These are phyloP conservation scores for Drosophila rellima DNA, from an alignment of 2,888 invertebrate genomes.

Conservation along the genomic window DNA sequence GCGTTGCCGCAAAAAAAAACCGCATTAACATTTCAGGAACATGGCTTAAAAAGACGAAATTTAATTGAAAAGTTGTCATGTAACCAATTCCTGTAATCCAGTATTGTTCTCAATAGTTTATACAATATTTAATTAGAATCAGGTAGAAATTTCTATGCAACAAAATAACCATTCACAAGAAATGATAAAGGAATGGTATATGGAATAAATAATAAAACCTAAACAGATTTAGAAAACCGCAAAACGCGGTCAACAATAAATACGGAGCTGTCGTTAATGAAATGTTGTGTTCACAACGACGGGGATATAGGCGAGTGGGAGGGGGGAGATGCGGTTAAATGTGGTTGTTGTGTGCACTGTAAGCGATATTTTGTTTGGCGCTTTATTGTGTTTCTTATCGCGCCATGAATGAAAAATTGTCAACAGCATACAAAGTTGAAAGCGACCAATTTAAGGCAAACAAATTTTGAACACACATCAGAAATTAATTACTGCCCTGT, in stretches of 20 bases:
- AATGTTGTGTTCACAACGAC: conserved; percentile 2
- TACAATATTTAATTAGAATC: background rate
- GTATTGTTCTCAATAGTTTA: background rate
- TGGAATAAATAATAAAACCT: conserved; percentile 7
- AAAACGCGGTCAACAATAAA: conserved; percentile 19
- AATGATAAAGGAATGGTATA: background rate
- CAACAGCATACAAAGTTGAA: conserved; percentile 16
- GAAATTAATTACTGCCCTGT: conserved; percentile 23
- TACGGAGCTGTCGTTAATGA: conserved; percentile 15
- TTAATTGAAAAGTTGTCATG: background rate
- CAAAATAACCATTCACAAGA: background rate
- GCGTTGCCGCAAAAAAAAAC: background rate
- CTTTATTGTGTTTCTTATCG: conserved; percentile 9
- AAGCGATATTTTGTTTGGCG: conserved; percentile 17
- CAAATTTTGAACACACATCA: conserved; percentile 25
- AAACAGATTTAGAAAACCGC: conserved; percentile 18
- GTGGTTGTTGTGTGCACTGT: conserved; percentile 8
- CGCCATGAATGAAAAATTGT: conserved; percentile 30
- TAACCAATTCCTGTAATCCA: background rate
- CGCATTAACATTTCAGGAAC: background rate
- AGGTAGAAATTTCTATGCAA: background rate
- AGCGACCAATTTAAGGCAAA: conserved; percentile 15
- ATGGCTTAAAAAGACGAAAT: background rate
- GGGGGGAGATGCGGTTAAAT: background rate
- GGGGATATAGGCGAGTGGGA: background rate